phyloP scores from a whole-genome alignment of 2,797 vertebrate genomes.

The Onychomys leucogaster region DNA sequence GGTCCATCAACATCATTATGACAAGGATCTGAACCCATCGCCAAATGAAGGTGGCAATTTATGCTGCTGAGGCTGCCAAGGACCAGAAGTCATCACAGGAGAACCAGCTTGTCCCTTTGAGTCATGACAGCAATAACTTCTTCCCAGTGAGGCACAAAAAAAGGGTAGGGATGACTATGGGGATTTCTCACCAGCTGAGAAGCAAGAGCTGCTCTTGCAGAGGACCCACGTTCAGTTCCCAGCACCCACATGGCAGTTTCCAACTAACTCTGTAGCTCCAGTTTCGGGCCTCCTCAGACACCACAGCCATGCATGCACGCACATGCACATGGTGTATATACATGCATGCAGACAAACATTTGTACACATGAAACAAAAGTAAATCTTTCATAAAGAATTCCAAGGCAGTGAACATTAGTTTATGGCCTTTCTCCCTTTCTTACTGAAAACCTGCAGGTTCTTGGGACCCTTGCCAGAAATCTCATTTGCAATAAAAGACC shows the following conservation, averaged over 20 bases:
- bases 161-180: neutral
- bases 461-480: too few species aligned
- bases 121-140: neutral
- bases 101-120: too few species aligned
- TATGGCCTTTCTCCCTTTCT: too few species aligned
- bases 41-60: neutral
- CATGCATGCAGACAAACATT: neutral
- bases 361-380: neutral
- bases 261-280: neutral
- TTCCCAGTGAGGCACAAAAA: neutral
- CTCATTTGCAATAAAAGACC: too few species aligned
- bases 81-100: neutral
- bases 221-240: too few species aligned
- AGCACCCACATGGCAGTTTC: neutral
- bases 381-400: too few species aligned
- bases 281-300: neutral
- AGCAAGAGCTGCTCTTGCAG: neutral
- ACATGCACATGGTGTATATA: neutral
- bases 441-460: too few species aligned
- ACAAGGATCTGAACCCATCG: neutral
- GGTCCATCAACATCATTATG: neutral
- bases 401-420: too few species aligned
- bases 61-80: neutral
- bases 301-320: neutral
- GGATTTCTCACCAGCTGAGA: neutral